Evolutionary conservation across 1,140 invertebrate genomes (phyloP).

Genomic region (Bombus terrestris): DNA sequence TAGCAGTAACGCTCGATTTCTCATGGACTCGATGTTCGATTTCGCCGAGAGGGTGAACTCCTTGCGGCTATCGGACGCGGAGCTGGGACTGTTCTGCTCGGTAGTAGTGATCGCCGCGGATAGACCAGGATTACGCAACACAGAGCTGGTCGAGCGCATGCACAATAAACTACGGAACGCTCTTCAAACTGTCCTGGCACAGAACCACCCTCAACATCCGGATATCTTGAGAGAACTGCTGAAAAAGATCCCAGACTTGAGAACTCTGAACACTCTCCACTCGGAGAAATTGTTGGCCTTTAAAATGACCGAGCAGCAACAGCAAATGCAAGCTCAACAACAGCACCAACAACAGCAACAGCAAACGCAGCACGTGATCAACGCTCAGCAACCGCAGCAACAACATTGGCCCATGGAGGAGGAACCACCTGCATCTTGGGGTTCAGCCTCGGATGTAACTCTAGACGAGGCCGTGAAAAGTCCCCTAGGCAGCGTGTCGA

Average conservation of each 20-base stretch:
- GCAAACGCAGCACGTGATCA: constrained; percentile 69
- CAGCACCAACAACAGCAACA: constrained; percentile 72
- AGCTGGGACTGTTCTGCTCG: constrained; percentile 97
- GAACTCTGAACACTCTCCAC: constrained; percentile 97
- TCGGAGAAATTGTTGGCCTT: constrained; percentile 97
- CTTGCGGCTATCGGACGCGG: constrained; percentile 94
- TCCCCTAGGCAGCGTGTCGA: constrained; percentile 92
- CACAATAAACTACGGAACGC: constrained; percentile 93
- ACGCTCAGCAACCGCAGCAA: constrained; percentile 82
- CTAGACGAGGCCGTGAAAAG: constrained; percentile 91
- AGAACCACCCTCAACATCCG: constrained; percentile 91
- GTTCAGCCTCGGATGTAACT: constrained; percentile 86
- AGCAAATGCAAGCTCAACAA: constrained; percentile 87
- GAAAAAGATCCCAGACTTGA: constrained; percentile 96
- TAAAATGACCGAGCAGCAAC: constrained; percentile 94
- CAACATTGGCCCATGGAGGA: constrained; percentile 83
- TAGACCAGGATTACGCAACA: constrained; percentile 94
- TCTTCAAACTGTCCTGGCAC: constrained; percentile 93
- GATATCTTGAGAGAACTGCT: constrained; percentile 93
- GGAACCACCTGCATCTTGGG: constrained; percentile 84
- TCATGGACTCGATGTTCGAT: constrained; percentile 98
- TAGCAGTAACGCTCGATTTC: constrained; percentile 94
- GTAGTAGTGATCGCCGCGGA: constrained; percentile 97
- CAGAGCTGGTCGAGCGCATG: constrained; percentile 96
- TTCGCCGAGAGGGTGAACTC: constrained; percentile 97